Evolutionary conservation across 2,113 vertebrate genomes (phyloP).

Genomic region (Dicentrarchus labrax): DNA sequence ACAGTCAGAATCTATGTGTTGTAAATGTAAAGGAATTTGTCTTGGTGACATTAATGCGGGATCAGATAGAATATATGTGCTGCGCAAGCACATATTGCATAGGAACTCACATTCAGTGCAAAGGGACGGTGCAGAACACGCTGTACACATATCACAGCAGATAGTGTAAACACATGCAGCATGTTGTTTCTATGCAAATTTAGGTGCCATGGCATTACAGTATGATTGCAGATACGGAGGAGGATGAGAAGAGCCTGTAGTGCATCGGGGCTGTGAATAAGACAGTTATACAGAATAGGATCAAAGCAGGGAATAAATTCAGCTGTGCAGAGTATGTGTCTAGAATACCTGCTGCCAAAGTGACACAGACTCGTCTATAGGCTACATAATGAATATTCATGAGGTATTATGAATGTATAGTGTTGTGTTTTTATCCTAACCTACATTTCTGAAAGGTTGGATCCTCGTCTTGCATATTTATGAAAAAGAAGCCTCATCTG

Average conservation of each 20-base stretch:
- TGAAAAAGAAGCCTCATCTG: constrained; percentile 18
- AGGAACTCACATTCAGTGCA: constrained; percentile 3
- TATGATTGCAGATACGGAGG: constrained; percentile 45
- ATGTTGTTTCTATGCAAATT: constrained; percentile 71
- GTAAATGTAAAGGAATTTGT: constrained; percentile 50
- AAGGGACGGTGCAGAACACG: constrained; percentile 16
- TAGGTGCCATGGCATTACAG: constrained; percentile 46
- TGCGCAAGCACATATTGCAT: constrained; percentile 39
- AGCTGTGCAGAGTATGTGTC: constrained; percentile 13
- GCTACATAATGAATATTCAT: constrained; percentile 57
- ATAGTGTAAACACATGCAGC: constrained; percentile 57
- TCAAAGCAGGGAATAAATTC: constrained; percentile 56
- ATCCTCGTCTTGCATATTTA: constrained; percentile 53
- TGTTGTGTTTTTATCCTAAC: constrained; percentile 54
- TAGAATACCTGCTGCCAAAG: constrained; percentile 40
- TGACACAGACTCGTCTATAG: constrained; percentile 37
- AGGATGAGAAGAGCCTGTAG: constrained; percentile 54
- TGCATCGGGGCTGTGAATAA: constrained; percentile 33
- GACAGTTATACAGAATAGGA: constrained; percentile 43
- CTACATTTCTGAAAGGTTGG: constrained; percentile 53
- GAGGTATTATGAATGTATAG: constrained; percentile 45
- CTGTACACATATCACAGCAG: constrained; percentile 33
- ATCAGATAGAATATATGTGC: constrained; percentile 44
- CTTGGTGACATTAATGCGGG: constrained; percentile 35
- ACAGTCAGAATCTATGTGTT: constrained; percentile 10